Evolutionary conservation across 2,888 invertebrate species (phyloP), one percentile per base, ranked within the genome.

Genomic region (Caenorhabditis virilis): DNA sequence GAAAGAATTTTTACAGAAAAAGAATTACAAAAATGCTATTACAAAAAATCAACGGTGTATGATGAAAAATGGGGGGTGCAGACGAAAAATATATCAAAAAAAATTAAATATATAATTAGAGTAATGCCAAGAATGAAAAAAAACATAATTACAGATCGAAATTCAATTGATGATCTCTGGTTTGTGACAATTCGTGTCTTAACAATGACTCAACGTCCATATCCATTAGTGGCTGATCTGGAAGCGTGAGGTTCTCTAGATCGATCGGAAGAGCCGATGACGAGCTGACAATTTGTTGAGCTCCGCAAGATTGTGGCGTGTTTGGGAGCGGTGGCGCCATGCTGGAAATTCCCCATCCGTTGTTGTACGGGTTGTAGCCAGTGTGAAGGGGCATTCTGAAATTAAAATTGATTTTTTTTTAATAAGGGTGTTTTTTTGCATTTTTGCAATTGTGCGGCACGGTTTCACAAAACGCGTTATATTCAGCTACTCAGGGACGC

Each of bases 191-290:
- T 55, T 78, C 78, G 50, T 77, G 78, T 9, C 80, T 67, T 45
- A 80, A 67, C 57, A 80, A 50, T 27, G 77, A 66, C 51, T 80
- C 80, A 49, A 76, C 70, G 54, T 79, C 80, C 69, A 78, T 68
- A 18, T 70, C 65, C 68, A 76, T 72, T 51, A 75, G 43, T 43
- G 75, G 76, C 56, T 73, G 73, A 45, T 74, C 74, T 13, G 78
- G 77, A 54, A 77, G 71, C 23, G 75, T 76, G 55, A 80, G 62
- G 57, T 77, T 78, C 68, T 78, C 80, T 46, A 80, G 51, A 61
- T 80, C 80, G 26, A 76, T 68, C 15, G 80, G 80, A 41, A 80
- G 73, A 18, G 70, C 68, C 27, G 52, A 54, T 25, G 60, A 63
- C 9, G 58, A 58, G 33, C 64, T 39, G 23, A 60, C 52, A 26